phyloP scores from a whole-genome alignment of 1,140 invertebrate genomes.

The Neodiprion lecontei region DNA sequence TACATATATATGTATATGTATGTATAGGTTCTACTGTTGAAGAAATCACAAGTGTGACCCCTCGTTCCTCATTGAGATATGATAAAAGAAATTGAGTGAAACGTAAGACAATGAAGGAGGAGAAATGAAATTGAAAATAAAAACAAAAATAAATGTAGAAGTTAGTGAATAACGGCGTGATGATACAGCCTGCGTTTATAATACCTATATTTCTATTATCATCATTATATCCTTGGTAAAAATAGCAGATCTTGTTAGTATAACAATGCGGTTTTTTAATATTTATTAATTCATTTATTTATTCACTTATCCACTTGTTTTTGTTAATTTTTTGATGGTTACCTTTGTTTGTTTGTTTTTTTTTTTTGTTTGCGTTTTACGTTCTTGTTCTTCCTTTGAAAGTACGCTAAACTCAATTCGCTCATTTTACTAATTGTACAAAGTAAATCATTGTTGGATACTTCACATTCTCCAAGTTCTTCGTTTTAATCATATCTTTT shows the following conservation, averaged over 20 bases:
- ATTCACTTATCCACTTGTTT: no score
- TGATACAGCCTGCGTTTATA: constrained; percentile 46
- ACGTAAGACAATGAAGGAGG: no score
- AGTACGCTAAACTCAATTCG: background rate
- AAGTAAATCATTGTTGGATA: constrained; percentile 28
- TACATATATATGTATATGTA: constrained; percentile 1
- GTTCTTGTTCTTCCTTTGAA: no score
- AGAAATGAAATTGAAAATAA: constrained; percentile 23
- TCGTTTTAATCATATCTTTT: constrained; percentile 32
- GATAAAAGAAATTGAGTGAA: no score
- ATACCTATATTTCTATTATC: constrained; percentile 46
- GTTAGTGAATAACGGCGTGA: constrained; percentile 22
- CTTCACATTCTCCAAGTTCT: constrained; percentile 26
- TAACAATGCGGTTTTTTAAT: constrained; percentile 22
- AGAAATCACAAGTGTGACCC: background rate
- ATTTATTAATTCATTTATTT: background rate
- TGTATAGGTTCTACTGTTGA: background rate
- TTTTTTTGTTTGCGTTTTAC: no score
- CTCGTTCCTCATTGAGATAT: no score
- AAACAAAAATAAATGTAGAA: constrained; percentile 26
- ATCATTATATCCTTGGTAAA: constrained; percentile 44
- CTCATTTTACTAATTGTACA: constrained; percentile 35
- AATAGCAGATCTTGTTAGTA: constrained; percentile 48
- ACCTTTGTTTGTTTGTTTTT: no score
- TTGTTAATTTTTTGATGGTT: no score